Percentiles rank a stretch among this genome's conserved stretches.
Evolutionary conservation across 2,888 invertebrate species (phyloP).

Genomic region (Acleris sparsana): DNA sequence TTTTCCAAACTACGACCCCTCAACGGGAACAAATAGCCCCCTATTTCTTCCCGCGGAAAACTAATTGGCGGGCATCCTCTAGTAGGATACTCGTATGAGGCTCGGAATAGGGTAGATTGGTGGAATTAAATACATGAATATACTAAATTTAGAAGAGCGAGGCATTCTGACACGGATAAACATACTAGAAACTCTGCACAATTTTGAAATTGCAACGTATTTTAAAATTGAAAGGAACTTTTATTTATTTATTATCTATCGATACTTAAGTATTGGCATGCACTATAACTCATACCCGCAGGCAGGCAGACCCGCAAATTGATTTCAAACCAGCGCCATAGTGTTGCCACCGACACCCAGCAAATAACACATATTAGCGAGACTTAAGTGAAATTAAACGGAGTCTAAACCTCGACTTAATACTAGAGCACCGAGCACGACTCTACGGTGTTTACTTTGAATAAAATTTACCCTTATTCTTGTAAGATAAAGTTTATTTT

Average conservation of each 20-base stretch:
- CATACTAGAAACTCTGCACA: too few relatives aligned
- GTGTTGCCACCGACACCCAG: constrained; percentile 40
- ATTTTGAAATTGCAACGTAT: too few relatives aligned
- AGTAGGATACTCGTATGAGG: too few relatives aligned
- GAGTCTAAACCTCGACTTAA: constrained; percentile 49
- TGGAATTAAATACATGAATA: too few relatives aligned
- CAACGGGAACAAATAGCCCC: too few relatives aligned
- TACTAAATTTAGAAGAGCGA: too few relatives aligned
- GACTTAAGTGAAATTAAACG: constrained; percentile 61
- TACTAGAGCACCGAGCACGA: constrained; percentile 41
- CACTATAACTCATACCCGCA: constrained; percentile 32
- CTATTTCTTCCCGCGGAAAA: too few relatives aligned
- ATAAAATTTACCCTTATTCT: constrained; percentile 30
- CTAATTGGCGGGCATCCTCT: too few relatives aligned
- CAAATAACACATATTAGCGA: constrained; percentile 57
- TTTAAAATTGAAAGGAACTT: too few relatives aligned
- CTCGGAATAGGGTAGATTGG: too few relatives aligned
- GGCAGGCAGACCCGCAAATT: constrained; percentile 51
- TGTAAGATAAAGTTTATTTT: constrained; percentile 5
- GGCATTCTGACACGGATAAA: too few relatives aligned
- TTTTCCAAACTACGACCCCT: too few relatives aligned
- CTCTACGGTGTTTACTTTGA: constrained; percentile 37
- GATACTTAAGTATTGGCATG: background rate
- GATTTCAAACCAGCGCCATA: constrained; percentile 52
- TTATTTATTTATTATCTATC: background rate